phyloP scores from a whole-genome alignment of 2,113 vertebrate species.

The Muntiacus muntjak region DNA sequence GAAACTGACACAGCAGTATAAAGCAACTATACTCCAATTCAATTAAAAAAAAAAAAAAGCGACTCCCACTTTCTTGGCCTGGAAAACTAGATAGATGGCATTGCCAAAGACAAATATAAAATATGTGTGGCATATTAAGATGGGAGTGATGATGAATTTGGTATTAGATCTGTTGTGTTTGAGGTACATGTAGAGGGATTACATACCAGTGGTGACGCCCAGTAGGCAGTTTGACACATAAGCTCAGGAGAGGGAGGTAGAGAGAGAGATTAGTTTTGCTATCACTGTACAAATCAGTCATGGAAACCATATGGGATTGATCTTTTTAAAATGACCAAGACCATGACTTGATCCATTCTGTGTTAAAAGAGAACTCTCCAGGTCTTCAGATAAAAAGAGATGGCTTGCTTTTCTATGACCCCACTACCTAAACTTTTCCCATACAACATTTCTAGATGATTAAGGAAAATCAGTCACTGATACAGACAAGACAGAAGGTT shows the following conservation, averaged over 20 bases:
- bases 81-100: background rate
- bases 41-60: background rate
- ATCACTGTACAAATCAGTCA: slow-evolving; percentile 2
- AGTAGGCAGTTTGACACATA: background rate
- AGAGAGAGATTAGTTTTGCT: slow-evolving; percentile 6
- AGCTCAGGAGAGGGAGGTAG: background rate
- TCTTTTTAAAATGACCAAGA: background rate
- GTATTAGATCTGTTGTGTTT: background rate
- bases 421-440: background rate
- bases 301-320: background rate
- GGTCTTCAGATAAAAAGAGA: background rate
- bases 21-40: background rate
- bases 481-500: background rate
- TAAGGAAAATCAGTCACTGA: background rate
- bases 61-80: background rate
- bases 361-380: background rate
- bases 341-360: background rate
- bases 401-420: background rate
- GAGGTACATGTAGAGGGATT: background rate
- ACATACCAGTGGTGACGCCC: background rate
- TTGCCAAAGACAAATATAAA: background rate
- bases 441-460: background rate
- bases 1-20: background rate
- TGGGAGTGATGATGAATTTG: background rate
- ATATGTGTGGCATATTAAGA: background rate